phyloP scores from a whole-genome alignment of 1,140 invertebrate species.

The Neoseiulus cucumeris region DNA sequence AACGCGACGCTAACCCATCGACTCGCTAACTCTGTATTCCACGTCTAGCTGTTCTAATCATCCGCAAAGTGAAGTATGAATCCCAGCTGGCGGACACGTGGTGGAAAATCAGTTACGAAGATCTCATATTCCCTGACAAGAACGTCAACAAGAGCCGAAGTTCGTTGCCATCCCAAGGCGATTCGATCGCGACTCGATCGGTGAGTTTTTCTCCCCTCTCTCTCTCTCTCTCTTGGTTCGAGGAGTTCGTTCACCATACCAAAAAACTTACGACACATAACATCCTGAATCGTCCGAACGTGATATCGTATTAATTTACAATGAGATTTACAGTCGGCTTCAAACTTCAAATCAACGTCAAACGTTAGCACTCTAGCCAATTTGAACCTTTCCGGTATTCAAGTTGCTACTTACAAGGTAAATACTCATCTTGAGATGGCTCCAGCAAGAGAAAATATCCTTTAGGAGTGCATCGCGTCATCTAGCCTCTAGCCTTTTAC shows the following conservation, averaged over 20 bases:
- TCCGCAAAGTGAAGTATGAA: slow-evolving; percentile 17
- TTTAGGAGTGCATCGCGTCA: neutral
- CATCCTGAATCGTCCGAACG: neutral
- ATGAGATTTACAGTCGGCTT: neutral
- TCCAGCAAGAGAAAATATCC: neutral
- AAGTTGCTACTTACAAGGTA: slow-evolving; percentile 12
- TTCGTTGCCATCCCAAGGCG: neutral
- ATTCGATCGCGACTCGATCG: neutral
- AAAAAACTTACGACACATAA: too few relatives aligned
- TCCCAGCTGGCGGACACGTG: slow-evolving; percentile 18
- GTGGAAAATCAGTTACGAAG: slow-evolving; percentile 21
- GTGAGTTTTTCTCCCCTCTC: too few relatives aligned
- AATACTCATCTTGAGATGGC: too few relatives aligned
- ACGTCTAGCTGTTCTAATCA: neutral
- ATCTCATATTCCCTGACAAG: slow-evolving; percentile 18
- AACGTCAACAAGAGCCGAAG: neutral
- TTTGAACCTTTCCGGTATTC: neutral
- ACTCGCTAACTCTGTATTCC: too few relatives aligned
- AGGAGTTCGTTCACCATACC: too few relatives aligned
- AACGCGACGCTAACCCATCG: too few relatives aligned
- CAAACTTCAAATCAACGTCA: slow-evolving; percentile 3
- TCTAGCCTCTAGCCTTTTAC: neutral
- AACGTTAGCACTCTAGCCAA: slow-evolving; percentile 3
- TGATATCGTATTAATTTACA: neutral
- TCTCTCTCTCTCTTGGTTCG: too few relatives aligned